Evolutionary conservation across 2,888 invertebrate species (phyloP), one percentile per base, ranked within the genome.

Genomic region (Spodoptera picta): DNA sequence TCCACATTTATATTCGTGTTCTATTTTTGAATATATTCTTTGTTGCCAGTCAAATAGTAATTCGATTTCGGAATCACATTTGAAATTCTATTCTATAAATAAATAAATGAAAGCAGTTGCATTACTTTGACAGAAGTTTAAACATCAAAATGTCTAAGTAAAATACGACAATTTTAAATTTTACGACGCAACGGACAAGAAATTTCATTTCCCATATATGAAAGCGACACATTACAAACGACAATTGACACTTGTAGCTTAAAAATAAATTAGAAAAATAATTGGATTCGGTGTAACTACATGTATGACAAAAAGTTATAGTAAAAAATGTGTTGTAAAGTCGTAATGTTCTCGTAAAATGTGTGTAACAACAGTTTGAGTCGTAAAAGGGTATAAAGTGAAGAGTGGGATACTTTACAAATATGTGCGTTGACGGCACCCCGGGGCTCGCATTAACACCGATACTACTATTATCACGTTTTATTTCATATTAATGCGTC

Each of bases 401-500:
- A 61, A 66, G 60, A 63, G 57, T 59, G 19, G 65, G 55, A 65
- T 71, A 65, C 59, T 68, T 65, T 69, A 69, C 74, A 63, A 56
- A 78, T 68, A 50, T 48, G 23, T 46, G 52, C 68, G 80, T 46
- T 79, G 85, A 86, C 77, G 78, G 82, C 83, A 53, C 84, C 85
- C 83, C 60, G 79, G 75, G 72, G 81, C 67, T 63, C 56, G 51
- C 69, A 83, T 82, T 84, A 83, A 79, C 74, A 75, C 80, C 70
- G 68, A 73, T 78, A 78, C 79, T 79, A 82, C 70, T 74, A 74
- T 77, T 80, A 80, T 78, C 71, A 62, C 62, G 49, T 60, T 74
- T 58, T 79, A 76, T 75, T 36, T 74, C 73, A 64, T 76, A 67
- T 75, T 72, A 71, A 74, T 67, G 58, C 56, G 23, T 12, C 12